Evolutionary conservation across 1,140 invertebrate species (phyloP), one percentile per base, ranked within the genome.

Genomic region (Maconellicoccus hirsutus): DNA sequence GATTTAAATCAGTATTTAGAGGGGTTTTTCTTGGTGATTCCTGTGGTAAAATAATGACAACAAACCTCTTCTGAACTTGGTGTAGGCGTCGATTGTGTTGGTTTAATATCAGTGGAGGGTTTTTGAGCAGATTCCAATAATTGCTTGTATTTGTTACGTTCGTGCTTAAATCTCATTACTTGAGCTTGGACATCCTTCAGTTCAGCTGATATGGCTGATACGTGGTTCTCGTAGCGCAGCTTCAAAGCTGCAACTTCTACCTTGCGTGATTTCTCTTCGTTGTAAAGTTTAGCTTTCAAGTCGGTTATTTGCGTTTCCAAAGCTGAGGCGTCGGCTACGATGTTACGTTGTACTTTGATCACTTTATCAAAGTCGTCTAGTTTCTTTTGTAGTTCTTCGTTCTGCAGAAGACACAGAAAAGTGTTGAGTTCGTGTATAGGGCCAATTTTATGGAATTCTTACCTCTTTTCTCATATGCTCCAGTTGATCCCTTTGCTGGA

Each of bases 101-200:
- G 42, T 26, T 66, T 66, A 23, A 4, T 25, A 1, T 66, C 61
- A 8, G 16, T 23, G n/a, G 74, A 70, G 25, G 72, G 74, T 75
- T 91, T 93, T 0, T 91, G 80, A 73, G 92, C 89, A 0, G 85
- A 83, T 71, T 94, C 91, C 27, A 94, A 76, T 87, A 96, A 93
- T 77, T 95, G 91, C 74, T 93, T 92, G 75, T 93, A 94, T 27
- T 89, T 90, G 77, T 96, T 92, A 52, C 92, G 84, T 80, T 97
- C 94, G 71, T 89, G 83, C 77, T 93, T 92, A 76, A 96, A 92
- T 75, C 90, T 84, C 1, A 84, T 82, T 12, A 87, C 78, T 80
- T 93, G 89, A 72, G 85, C 85, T 78, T 96, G 91, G 74, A 94
- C 83, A 0, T 89, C 86, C 72, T 90, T 88, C 14, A 96, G 84